Evolutionary conservation across 2,797 vertebrate species (phyloP), one percentile per base, ranked within the genome.

Genomic region (Coreius guichenoti): DNA sequence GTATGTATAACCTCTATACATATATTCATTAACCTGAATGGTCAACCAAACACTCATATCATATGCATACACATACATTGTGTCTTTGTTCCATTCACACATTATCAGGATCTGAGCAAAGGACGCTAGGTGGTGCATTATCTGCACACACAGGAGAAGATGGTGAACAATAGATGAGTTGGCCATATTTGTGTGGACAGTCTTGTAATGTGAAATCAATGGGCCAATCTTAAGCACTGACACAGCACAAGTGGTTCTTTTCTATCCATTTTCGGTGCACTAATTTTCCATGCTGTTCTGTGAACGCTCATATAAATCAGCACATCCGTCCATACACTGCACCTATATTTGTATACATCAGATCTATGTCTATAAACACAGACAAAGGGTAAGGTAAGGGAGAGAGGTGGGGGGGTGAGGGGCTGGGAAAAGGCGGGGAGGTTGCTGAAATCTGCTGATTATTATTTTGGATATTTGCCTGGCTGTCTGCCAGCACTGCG

Each of bases 401-500:
- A 45, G 36, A 65, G 45, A 75, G 81, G 56, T 13, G 47, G 72
- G 16, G 16, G 5, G 21, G 47, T 33, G 54, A 33, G 23, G 12
- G 45, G 36, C 7, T 73, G 47, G 69, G 79, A 31, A 74, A 31
- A 65, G 61, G 31, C 3, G 1, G 39, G 61, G 54, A 67, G 61
- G 11, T 29, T 79, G 76, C 80, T 70, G 80, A 84, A 73, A 68
- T 77, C 69, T 79, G 74, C 31, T 85, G 73, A 58, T 75, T 86
- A 84, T 87, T 85, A 75, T 51, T 78, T 54, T 74, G 80, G 76
- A 86, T 79, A 58, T 89, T 86, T 72, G 23, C n/a, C 83, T 77
- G 83, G 82, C 31, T 11, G 70, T 67, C 33, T 65, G 80, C 87
- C 89, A 87, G 43, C 17, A 16, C 39, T 75, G 54, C 36, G 29